Evolutionary conservation across 2,888 invertebrate genomes (phyloP), one percentile per base, ranked within the genome.

Genomic region (Hecatera dysodea): DNA sequence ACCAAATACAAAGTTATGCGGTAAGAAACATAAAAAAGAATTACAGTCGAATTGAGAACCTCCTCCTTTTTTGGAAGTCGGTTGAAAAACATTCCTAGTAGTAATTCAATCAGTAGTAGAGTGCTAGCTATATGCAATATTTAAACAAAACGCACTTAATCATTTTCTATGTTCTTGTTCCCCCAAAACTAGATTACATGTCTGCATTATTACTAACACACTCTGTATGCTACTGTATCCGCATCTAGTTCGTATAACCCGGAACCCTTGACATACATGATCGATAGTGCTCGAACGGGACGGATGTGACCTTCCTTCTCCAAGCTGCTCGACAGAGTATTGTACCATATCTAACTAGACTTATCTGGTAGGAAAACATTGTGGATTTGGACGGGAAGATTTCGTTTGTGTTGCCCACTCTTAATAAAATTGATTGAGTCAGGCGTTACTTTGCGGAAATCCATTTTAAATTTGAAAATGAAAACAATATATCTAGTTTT

Each of bases 231-330:
- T 1, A 59, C 9, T 6, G 24, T 57, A 56, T 76, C 64, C 36
- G 50, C 36, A 53, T 67, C 22, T 55, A 60, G 27, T 52, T n/a
- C 11, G 17, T 63, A 44, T 53, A 60, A 33, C 60, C 68, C 78
- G 67, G 72, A 81, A 73, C 76, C 64, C 71, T 76, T 81, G 78
- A 79, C 82, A 73, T 55, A 64, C 39, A 67, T 83, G 67, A 69
- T 73, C 57, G 75, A 52, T 36, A 62, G 59, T 74, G 59, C 80
- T 68, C 52, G 48, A 68, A 63, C 64, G 33, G 11, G 75, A 42
- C 78, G 83, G 63, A 78, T 78, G 61, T 59, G 66, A 55, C 68
- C 48, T 53, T 76, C 72, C 80, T 74, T 63, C 65, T 67, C 11
- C 24, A 52, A 57, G 11, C 57, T n/a, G 39, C 39, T 39, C 39